Evolutionary conservation across 2,888 invertebrate species (phyloP), one percentile per base, ranked within the genome.

Genomic region (Caenorhabditis sp.): DNA sequence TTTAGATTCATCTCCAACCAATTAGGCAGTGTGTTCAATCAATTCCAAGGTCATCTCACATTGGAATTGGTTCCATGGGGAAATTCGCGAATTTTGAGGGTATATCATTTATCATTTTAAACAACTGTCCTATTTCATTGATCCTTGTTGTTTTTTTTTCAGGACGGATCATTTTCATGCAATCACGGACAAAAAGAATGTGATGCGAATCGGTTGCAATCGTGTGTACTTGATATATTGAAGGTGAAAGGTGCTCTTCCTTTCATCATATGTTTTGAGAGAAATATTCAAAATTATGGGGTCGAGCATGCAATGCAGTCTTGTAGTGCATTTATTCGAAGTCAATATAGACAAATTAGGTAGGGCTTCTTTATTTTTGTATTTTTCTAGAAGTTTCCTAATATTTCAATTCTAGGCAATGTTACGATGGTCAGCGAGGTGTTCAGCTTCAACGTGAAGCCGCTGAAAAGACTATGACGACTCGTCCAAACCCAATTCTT

Each of bases 121-220:
- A n/a, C n/a, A n/a, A n/a, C n/a, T n/a, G n/a, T 21, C 21, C 12
- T 26, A 4, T 56, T 56, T 17, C 12, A 25, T 14, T 10, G 17
- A 7, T 5, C 4, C 7, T 5, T 56, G 17, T 17, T 56, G 7
- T 17, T 14, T 20, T 20, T 20, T 36, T 70, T 84, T 54, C 69
- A 85, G 85, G 85, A 85, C 58, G 86, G 86, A 23, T 84, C 84
- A 50, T 84, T 87, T 63, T 85, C 85, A 17, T 87, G 87, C 73
- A 87, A 87, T 66, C 87, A 87, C 76, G 87, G 87, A 1, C 77
- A 83, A 63, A 86, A 83, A 67, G 87, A 87, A 64, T 87, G 87
- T 70, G 87, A 87, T 58, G 87, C 87, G 43, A 87, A 87, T 69
- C 74, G 84, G 52, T 73, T 87, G 25, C 84, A 86, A 79, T 81